These are phyloP conservation scores for Sternarchorhynchus goeldii DNA, from an alignment of 2,797 vertebrate species.

Conservation along the genomic window DNA sequence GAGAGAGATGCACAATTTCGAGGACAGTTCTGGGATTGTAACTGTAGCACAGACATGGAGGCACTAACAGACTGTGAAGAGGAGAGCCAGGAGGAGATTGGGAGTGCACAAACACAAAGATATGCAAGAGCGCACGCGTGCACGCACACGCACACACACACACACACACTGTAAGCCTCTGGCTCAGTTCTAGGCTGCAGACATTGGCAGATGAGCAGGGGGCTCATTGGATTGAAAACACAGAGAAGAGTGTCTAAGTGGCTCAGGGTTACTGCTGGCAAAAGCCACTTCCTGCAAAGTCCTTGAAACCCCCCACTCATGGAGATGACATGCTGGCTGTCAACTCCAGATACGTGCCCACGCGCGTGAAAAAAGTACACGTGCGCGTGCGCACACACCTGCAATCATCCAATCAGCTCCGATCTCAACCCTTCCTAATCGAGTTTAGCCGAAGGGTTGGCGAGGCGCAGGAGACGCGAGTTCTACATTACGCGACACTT, in stretches of 20 bases:
- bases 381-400: conserved; percentile 20
- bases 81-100: conserved; percentile 15
- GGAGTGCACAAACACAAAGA: background rate
- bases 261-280: conserved; percentile 2
- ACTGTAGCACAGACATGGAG: conserved; percentile 15
- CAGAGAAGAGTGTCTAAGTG: background rate
- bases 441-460: conserved; percentile 59
- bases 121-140: background rate
- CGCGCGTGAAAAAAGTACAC: background rate
- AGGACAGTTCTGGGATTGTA: conserved; percentile 33
- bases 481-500: conserved; percentile 59
- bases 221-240: conserved; percentile 1
- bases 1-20: conserved; percentile 8
- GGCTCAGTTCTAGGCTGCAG: conserved; percentile 6
- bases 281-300: background rate
- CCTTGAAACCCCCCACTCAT: background rate
- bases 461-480: conserved; percentile 60
- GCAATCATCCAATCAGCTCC: conserved; percentile 52
- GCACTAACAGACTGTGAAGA: conserved; percentile 18
- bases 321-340: conserved; percentile 5
- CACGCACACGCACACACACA: background rate
- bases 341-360: conserved; percentile 14
- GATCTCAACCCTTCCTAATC: conserved; percentile 54
- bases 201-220: conserved; percentile 9
- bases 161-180: conserved; percentile 24